Conservation (phyloP, 2,888 invertebrate species). For the Sepiola atlantica region DNA sequence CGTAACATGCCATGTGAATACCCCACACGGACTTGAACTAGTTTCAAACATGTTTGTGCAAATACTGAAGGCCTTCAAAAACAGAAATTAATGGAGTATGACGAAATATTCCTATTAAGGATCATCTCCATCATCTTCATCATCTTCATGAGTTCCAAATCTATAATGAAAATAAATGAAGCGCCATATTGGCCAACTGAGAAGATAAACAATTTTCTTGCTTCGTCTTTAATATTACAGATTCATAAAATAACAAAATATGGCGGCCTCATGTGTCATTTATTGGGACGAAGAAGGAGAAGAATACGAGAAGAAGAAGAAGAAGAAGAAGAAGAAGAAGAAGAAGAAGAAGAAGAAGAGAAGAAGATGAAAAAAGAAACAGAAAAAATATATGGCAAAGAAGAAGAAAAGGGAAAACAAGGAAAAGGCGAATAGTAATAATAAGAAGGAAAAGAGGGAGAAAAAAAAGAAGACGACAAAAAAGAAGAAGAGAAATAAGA, state of each 20-base stretch:
- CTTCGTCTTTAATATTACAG: not conserved
- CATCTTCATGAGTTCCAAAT: not conserved
- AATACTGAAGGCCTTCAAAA: not conserved
- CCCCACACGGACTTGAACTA: not conserved
- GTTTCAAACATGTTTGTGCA: not conserved
- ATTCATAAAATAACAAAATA: not conserved
- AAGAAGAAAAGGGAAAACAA: too few relatives aligned
- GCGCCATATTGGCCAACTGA: not conserved
- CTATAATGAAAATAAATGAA: not conserved
- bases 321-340: too few relatives aligned
- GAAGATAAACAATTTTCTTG: not conserved
- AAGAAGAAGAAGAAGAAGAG: too few relatives aligned
- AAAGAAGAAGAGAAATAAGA: too few relatives aligned
- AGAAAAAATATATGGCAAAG: too few relatives aligned
- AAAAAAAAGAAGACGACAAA: too few relatives aligned
- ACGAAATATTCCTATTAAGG: not conserved
- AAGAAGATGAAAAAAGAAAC: too few relatives aligned
- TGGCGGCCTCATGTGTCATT: not conserved
- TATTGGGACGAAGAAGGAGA: not conserved
- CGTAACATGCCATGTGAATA: not conserved
- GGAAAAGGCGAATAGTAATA: too few relatives aligned
- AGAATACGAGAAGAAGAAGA: not conserved
- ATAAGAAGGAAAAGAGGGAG: too few relatives aligned
- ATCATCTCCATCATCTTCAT: not conserved
- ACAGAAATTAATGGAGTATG: not conserved